Evolutionary conservation across 2,797 vertebrate species (phyloP), one percentile per base, ranked within the genome.

Genomic region (Pitangus sulphuratus): DNA sequence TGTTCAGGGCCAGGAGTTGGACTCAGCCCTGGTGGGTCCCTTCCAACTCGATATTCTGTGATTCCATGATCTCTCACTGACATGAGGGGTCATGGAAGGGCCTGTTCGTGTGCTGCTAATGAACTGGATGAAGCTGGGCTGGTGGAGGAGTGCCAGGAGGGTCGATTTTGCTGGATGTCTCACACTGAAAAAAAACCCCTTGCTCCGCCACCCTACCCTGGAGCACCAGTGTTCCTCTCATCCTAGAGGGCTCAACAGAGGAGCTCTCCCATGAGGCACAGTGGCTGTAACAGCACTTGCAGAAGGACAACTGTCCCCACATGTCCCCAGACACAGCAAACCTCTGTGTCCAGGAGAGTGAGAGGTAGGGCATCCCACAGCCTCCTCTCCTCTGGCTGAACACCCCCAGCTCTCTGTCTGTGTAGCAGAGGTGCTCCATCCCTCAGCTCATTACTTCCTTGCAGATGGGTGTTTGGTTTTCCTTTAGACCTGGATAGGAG

Each of bases 151-250:
- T 25, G 25, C 33, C 11, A 7, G 19, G 62, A 76, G n/a, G 26
- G 26, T 60, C 24, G 2, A 3, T 69, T 69, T 71, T 51, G 12
- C 47, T 74, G 40, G 15, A 18, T 58, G 19, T 47, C 33, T 57
- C 21, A 5, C 5, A 0, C 35, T 15, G 18, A 10, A 18, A 61
- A 30, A 61, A 30, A 6, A 37, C 7, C 5, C 8, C 18, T 60
- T 31, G 25, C 19, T 58, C 31, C 2, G 0, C 15, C 6, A 56
- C 3, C 25, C 28, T 35, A 22, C 8, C 19, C 17, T 1, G 8
- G 26, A 18, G 30, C 0, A 1, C 17, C 1, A 0, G 14, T 39
- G 21, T 60, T 5, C 8, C 9, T 37, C 31, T 81, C 2, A 9
- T 58, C 25, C 28, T 60, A 22, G 28, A 76, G 61, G 20, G 9